Base-by-base conservation (phyloP, 2,113 vertebrate genomes). In the Aythya baeri region DNA sequence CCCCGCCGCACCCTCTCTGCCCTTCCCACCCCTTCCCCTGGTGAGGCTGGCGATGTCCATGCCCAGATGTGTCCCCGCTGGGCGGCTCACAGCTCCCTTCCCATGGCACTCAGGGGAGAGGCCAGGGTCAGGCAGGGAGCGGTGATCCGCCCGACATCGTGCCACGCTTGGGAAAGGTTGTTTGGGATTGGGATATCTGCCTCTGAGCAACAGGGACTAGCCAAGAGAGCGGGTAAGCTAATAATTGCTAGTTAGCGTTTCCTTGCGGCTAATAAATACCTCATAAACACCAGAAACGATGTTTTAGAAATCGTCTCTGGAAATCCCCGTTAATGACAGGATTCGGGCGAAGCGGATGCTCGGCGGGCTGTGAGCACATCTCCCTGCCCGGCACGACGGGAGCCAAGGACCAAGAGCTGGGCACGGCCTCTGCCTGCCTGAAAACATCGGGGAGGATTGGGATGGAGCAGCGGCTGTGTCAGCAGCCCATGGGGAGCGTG, bases 231-330 rank as follows among this genome's bases (percentile, higher is more conserved):
- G 0, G 36, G 21, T 50, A 29, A 84, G 59, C 70, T 54, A 32
- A 73, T 80, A 36, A n/a, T 38, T 29, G 5, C 58, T 43, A 41
- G n/a, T 57, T 82, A 89, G 65, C 31, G 7, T 61, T 68, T 83
- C 68, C 68, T 34, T 73, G 50, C 77, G 82, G 73, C 65, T 77
- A 83, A 86, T 94, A 76, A 93, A 68, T 86, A 72, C 58, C 85
- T 80, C 81, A 7, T 67, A 68, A 94, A 83, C 32, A 29, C 77
- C 77, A 76, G 81, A 25, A 89, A 63, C 2, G 4, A 26, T 17
- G 67, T 36, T 76, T 92, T 44, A n/a, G 23, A 63, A 76, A 72
- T 29, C 20, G 26, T 44, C 49, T 67, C 54, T 34, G 54, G 80
- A 80, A 93, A 83, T 49, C 46, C 41, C n/a, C 29, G 3, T 4